Percentiles rank a stretch among this genome's conserved stretches.
Conservation (phyloP, 2,113 vertebrate genomes). For the Sakesphorus luctuosus region DNA sequence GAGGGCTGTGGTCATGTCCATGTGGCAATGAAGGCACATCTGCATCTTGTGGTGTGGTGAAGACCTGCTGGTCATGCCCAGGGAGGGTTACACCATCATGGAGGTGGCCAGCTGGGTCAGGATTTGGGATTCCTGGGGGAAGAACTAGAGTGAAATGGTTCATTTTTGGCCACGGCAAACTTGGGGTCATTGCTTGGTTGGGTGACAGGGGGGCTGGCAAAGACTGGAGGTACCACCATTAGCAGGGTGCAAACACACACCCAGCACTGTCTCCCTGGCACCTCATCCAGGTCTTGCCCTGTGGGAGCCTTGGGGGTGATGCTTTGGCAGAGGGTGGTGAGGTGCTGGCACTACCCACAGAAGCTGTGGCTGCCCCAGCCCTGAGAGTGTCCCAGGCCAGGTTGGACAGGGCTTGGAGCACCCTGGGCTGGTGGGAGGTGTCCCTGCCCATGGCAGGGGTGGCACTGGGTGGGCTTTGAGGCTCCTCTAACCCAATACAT, state of each 20-base stretch:
- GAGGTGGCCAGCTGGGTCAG: background rate
- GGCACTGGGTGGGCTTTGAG: background rate
- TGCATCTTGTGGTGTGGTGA: background rate
- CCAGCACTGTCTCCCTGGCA: background rate
- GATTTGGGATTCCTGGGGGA: background rate
- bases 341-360: background rate
- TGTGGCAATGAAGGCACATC: background rate
- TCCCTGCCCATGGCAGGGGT: background rate
- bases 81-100: fast-evolving
- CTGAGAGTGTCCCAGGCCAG: background rate
- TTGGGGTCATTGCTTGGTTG: background rate
- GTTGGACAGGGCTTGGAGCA: background rate
- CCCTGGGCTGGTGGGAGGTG: background rate
- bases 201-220: fast-evolving
- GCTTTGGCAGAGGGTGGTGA: background rate
- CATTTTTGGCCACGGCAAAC: fast-evolving
- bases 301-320: fast-evolving
- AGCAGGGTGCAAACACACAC: background rate
- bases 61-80: background rate
- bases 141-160: background rate
- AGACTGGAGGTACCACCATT: background rate
- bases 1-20: background rate
- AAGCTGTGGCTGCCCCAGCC: background rate
- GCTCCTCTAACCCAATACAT: background rate
- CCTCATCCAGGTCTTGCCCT: background rate